phyloP scores from a whole-genome alignment of 2,888 invertebrate genomes.

The Acrocyrtus sp. region DNA sequence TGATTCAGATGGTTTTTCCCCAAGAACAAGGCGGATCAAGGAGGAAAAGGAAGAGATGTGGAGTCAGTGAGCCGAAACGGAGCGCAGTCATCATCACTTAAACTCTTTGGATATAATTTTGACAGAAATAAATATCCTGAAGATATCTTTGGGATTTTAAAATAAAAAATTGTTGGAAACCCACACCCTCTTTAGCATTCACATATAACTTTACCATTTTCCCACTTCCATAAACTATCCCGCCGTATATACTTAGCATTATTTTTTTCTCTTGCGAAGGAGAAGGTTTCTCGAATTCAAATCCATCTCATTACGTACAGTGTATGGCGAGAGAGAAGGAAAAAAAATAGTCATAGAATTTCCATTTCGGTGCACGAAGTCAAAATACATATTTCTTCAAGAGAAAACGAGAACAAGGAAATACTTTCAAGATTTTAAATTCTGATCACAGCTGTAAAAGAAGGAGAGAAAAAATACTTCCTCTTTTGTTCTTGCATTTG shows the following conservation, averaged over 20 bases:
- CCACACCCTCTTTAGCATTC: not conserved
- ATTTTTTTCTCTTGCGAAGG: too few species aligned
- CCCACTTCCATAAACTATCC: too few species aligned
- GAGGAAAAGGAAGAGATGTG: not conserved
- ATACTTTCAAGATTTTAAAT: constrained; percentile 52
- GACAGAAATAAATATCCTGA: constrained; percentile 49
- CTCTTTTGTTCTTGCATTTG: constrained; percentile 41
- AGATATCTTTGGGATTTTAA: constrained; percentile 42
- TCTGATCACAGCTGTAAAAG: constrained; percentile 42
- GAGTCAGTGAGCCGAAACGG: constrained; percentile 31
- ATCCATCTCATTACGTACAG: not conserved
- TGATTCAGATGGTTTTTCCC: constrained; percentile 30
- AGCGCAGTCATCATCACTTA: constrained; percentile 22
- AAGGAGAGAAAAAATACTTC: constrained; percentile 11
- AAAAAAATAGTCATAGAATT: constrained; percentile 16
- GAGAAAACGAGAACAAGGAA: constrained; percentile 37
- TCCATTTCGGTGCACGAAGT: constrained; percentile 17
- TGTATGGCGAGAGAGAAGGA: too few species aligned
- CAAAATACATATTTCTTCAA: constrained; percentile 30
- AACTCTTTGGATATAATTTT: constrained; percentile 37
- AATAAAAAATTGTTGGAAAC: constrained; percentile 43
- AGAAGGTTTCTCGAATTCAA: not conserved
- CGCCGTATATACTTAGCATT: too few species aligned
- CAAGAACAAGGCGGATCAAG: constrained; percentile 4
- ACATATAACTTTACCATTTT: too few species aligned